These are phyloP conservation scores for Cenopis cana DNA, from an alignment of 2,888 invertebrate genomes.

Conservation along the genomic window DNA sequence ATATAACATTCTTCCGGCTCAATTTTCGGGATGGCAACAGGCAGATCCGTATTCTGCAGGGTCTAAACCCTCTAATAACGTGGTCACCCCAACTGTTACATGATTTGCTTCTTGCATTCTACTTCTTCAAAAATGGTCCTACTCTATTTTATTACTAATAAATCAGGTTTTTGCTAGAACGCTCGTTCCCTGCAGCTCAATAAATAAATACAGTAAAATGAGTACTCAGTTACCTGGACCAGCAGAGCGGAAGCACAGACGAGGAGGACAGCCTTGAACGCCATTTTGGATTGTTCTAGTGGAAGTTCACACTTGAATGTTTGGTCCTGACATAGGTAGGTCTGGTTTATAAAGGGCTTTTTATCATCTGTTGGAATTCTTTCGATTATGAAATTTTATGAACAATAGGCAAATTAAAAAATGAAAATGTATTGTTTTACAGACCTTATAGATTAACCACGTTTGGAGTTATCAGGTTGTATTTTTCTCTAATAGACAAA, in stretches of 20 bases:
- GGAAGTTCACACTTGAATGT: slow-evolving; percentile 11
- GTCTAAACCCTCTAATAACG: too few relatives aligned
- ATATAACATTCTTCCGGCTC: too few relatives aligned
- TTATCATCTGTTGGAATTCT: not conserved
- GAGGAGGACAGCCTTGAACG: slow-evolving; percentile 36
- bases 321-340: not conserved
- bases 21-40: too few relatives aligned
- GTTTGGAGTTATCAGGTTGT: not conserved
- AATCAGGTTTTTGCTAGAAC: too few relatives aligned
- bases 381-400: not conserved
- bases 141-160: too few relatives aligned
- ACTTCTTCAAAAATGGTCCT: too few relatives aligned
- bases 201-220: too few relatives aligned
- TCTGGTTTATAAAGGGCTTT: slow-evolving; percentile 4
- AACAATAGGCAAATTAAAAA: not conserved
- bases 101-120: too few relatives aligned
- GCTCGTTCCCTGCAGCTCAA: too few relatives aligned
- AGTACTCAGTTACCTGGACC: slow-evolving; percentile 19
- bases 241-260: slow-evolving; percentile 36
- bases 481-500: not conserved
- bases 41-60: too few relatives aligned
- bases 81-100: too few relatives aligned
- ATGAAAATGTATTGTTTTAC: too few relatives aligned
- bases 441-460: not conserved
- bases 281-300: slow-evolving; percentile 33